Evolutionary conservation across 2,113 vertebrate species (phyloP), one percentile per base, ranked within the genome.

Genomic region (Syngnathus scovelli): DNA sequence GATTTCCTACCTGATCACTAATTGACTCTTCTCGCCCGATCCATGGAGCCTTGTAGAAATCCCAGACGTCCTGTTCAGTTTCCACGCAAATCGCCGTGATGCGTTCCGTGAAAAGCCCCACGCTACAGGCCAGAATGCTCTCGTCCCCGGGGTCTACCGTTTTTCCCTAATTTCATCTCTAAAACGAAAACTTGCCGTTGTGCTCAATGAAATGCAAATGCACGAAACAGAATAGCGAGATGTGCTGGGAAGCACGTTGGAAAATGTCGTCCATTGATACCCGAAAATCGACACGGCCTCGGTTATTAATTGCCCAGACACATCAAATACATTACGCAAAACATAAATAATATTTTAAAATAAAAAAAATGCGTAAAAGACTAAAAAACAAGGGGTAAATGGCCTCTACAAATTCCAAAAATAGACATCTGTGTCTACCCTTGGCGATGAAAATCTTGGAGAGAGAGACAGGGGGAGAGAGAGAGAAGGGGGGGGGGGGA

Each of bases 221-320:
- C 39, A 70, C 70, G 61, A 44, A 67, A 61, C 60, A 38, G 66
- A 44, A 23, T 1, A 66, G 72, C 58, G 64, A 71, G 67, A 66
- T 38, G 67, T 64, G 71, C 74, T 64, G 27, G 55, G 70, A 69
- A 67, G 70, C 72, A 48, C 48, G 69, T 43, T 5, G 68, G 68
- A 78, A 83, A 70, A 70, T 49, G 79, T 89, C 78, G 81, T 88
- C 89, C 89, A 90, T 90, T 69, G 79, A 83, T 73, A 74, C 67
- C 6, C 1, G 62, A 64, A 4, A 61, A 77, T 68, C 61, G 52
- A 46, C 12, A 41, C 71, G 61, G 49, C 60, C 65, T 36, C 68
- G 21, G 74, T 63, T 64, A n/a, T 43, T 52, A 48, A 46, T 11
- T 51, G 61, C 43, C 51, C 33, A 55, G 59, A 56, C 71, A 37